phyloP scores from a whole-genome alignment of 2,113 vertebrate species.

The Corythoichthys haematopterus region DNA sequence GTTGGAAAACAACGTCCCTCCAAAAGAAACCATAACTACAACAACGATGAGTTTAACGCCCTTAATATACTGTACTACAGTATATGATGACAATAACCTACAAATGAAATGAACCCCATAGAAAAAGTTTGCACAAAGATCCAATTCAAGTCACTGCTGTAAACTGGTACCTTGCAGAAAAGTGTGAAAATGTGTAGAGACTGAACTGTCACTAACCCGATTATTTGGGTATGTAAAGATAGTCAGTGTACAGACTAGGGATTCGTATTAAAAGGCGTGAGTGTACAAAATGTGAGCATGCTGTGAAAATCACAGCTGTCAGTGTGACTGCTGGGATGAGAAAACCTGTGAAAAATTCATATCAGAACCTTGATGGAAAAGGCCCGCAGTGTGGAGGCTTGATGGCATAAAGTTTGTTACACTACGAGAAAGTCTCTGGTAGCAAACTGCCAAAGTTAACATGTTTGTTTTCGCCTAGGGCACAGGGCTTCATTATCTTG shows the following conservation, averaged over 20 bases:
- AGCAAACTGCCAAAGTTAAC: not conserved
- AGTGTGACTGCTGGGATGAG: not conserved
- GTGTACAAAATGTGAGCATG: not conserved
- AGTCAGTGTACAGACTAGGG: not conserved
- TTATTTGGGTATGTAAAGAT: not conserved
- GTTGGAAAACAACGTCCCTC: too few relatives aligned
- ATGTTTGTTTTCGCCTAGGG: too few relatives aligned
- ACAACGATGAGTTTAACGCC: too few relatives aligned
- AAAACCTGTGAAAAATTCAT: not conserved
- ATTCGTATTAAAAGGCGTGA: not conserved
- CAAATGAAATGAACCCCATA: too few relatives aligned
- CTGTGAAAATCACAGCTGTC: slow-evolving; percentile 1
- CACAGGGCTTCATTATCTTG: not conserved
- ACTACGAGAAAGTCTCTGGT: not conserved
- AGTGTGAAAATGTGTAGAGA: not conserved
- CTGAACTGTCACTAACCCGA: not conserved
- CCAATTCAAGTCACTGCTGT: not conserved
- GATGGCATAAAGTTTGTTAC: not conserved
- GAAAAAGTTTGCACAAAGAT: not conserved
- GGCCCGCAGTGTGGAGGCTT: not conserved
- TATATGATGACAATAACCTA: not conserved
- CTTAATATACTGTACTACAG: too few relatives aligned
- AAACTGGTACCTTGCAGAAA: not conserved
- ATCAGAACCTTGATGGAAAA: not conserved
- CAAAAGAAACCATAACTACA: too few relatives aligned